Percentiles rank a stretch among this genome's conserved stretches.
These are phyloP conservation scores for Sebastes trivittatus DNA, from an alignment of 2,797 vertebrate species.

Conservation along the genomic window DNA sequence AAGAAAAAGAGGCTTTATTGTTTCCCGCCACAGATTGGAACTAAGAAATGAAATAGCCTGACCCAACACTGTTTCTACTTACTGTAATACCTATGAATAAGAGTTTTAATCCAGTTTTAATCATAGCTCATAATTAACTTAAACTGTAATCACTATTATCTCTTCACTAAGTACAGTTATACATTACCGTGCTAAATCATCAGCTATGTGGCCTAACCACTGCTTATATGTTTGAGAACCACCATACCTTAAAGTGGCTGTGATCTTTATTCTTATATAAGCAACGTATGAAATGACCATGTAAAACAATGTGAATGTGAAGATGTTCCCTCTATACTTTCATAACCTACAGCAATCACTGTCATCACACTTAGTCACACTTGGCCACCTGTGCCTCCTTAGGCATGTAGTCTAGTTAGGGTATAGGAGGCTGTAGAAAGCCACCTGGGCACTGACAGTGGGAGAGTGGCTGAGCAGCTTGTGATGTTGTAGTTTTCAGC, in stretches of 20 bases:
- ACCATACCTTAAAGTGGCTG: background rate
- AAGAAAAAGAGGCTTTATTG: constrained; percentile 7
- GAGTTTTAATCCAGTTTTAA: background rate
- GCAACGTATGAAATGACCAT: background rate
- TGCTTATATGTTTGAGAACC: background rate
- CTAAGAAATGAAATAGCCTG: background rate
- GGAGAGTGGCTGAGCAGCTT: background rate
- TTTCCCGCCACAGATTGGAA: constrained; percentile 11
- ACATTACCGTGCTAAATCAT: background rate
- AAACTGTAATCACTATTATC: background rate
- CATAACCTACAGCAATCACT: background rate
- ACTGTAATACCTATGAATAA: background rate
- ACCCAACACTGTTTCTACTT: background rate
- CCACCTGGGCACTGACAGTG: background rate
- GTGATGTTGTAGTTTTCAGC: background rate
- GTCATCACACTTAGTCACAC: background rate
- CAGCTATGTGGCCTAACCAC: background rate
- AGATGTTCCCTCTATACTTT: background rate
- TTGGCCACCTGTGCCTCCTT: background rate
- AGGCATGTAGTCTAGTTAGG: background rate
- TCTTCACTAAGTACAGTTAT: background rate
- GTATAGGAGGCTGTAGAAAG: background rate
- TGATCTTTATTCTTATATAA: background rate
- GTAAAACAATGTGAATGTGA: background rate
- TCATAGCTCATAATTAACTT: background rate